Percentiles rank a stretch among this genome's conserved stretches.
Conservation (phyloP, 2,888 invertebrate genomes). For the Hyppa rectilinea region DNA sequence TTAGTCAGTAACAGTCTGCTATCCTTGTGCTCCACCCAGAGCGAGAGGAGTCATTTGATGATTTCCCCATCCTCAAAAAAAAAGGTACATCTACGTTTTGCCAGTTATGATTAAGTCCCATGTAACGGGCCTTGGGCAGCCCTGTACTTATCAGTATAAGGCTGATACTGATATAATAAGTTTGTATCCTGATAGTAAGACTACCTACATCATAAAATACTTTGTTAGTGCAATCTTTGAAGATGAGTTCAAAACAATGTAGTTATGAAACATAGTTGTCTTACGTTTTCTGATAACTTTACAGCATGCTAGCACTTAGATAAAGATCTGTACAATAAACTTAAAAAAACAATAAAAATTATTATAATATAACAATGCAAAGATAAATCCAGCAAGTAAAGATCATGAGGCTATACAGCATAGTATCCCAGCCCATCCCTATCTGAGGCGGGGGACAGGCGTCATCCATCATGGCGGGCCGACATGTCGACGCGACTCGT, state of each 20-base stretch:
- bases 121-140: too few relatives aligned
- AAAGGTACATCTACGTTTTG: too few relatives aligned
- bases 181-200: not conserved
- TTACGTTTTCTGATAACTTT: not conserved
- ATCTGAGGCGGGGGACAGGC: conserved; percentile 60
- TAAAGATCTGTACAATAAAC: not conserved
- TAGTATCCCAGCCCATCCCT: conserved; percentile 60
- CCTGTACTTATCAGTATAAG: not conserved
- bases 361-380: not conserved
- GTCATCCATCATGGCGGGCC: conserved; percentile 75
- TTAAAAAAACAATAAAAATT: not conserved
- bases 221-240: not conserved
- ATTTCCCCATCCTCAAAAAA: too few relatives aligned
- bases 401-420: conserved; percentile 40
- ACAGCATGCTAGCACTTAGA: not conserved
- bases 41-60: too few relatives aligned
- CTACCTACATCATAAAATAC: conserved; percentile 2
- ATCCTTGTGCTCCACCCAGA: too few relatives aligned
- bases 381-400: conserved; percentile 21
- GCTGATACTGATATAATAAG: not conserved
- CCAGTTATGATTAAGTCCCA: too few relatives aligned
- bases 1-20: too few relatives aligned
- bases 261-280: not conserved
- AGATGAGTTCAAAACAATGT: not conserved
- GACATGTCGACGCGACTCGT: conserved; percentile 74